Percentiles rank a stretch among this genome's conserved stretches.
Conservation (phyloP, 2,888 invertebrate species). For the Diloba caeruleocephala region DNA sequence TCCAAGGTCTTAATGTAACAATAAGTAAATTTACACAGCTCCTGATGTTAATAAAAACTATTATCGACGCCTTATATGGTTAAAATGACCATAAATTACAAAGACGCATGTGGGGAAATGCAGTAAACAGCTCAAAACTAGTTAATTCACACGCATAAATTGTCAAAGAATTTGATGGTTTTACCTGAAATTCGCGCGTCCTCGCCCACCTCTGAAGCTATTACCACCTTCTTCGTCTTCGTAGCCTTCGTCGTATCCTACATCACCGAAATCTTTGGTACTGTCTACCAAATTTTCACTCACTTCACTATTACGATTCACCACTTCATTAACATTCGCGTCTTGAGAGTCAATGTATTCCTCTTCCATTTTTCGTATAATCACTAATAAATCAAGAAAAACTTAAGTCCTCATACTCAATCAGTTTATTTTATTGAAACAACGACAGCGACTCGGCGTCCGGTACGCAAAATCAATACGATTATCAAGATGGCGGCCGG, state of each 20-base stretch:
- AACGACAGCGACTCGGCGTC: conserved; percentile 53
- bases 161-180: background rate
- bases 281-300: conserved; percentile 62
- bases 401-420: conserved; percentile 77
- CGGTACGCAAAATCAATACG: conserved; percentile 69
- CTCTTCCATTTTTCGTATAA: conserved; percentile 75
- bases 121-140: background rate
- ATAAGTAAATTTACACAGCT: background rate
- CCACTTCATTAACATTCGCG: conserved; percentile 66
- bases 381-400: conserved; percentile 56
- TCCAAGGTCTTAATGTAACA: conserved; percentile 8
- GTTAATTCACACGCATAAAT: background rate
- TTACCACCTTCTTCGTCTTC: conserved; percentile 80
- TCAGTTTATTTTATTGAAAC: conserved; percentile 52
- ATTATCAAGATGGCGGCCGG: conserved; percentile 73
- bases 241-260: conserved; percentile 74
- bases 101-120: background rate
- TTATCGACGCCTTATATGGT: background rate
- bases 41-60: background rate
- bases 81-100: conserved; percentile 3
- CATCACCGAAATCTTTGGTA: conserved; percentile 78
- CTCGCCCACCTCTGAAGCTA: conserved; percentile 75
- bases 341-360: conserved; percentile 82
- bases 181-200: conserved; percentile 83
- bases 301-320: conserved; percentile 58